phyloP scores from a whole-genome alignment of 2,888 invertebrate genomes.

The Agonopterix subpropinquella region DNA sequence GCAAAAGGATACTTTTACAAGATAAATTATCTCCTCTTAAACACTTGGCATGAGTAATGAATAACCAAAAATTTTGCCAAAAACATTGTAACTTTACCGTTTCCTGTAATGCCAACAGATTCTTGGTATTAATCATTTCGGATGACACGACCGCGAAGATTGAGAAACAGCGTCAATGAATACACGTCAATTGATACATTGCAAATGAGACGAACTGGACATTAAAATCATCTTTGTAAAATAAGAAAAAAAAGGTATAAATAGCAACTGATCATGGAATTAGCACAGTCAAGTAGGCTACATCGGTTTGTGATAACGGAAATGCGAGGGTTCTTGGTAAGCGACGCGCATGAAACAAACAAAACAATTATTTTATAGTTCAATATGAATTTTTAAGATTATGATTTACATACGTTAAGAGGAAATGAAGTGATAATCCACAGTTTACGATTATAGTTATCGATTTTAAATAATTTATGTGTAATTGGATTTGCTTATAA shows the following conservation, averaged over 20 bases:
- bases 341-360: conserved; percentile 19
- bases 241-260: conserved; percentile 62
- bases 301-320: conserved; percentile 48
- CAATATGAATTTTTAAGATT: background rate
- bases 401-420: conserved; percentile 2
- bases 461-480: conserved; percentile 4
- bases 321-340: conserved; percentile 62
- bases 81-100: background rate
- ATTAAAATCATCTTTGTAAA: conserved; percentile 43
- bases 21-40: background rate
- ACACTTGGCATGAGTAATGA: background rate
- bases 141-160: conserved; percentile 26
- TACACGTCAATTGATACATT: conserved; percentile 49
- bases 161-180: conserved; percentile 55
- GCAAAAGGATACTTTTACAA: no score
- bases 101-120: no score
- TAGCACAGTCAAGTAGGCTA: conserved; percentile 54
- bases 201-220: conserved; percentile 55
- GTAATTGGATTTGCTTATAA: background rate
- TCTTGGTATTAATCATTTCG: no score
- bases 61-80: background rate
- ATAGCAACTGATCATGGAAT: conserved; percentile 51
- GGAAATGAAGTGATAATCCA: conserved; percentile 12
- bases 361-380: conserved; percentile 1
- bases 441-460: conserved; percentile 3